Evolutionary conservation across 2,888 invertebrate species (phyloP), one percentile per base, ranked within the genome.

Genomic region (Pherbina coryleti): DNA sequence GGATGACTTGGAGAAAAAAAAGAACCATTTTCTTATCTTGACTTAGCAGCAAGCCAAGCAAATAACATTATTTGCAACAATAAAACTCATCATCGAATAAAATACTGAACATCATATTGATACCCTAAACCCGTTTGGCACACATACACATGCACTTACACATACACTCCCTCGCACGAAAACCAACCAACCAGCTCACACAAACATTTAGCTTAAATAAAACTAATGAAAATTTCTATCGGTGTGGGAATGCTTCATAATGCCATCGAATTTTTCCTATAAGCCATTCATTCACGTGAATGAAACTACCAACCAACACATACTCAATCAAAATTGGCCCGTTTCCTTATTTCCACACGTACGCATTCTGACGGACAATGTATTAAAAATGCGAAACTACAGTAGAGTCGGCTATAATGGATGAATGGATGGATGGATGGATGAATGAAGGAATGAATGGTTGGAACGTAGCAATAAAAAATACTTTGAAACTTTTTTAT

Each of bases 91-190:
- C 34, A 66, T 66, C 37, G 66, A 37, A 66, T 22, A 37, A 37
- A 49, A 49, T 81, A 82, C 80, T 82, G 81, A 80, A 82, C 81
- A 82, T 82, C 79, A 72, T 79, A 82, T 83, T 81, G 82, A 78
- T 78, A 80, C 28, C 28, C 19, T n/a, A 28, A 70, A 22, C 1
- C 28, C 53, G 17, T 37, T 5, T 37, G 8, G 37, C 49, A 74
- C 75, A 72, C 49, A 17, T 57, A 71, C 60, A 60, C 60, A 57
- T 3, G 51, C 51, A 75, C 17, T 17, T 19, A 19, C 19, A 73
- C 31, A 51, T 3, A 69, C 11, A 51, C 44, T 25, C 0, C 19
- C 9, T n/a, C n/a, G 22, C 22, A 67, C 67, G n/a, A 22, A 69
- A 1, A 37, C n/a, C 9, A 28, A 19, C 64, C 49, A 19, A 69